phyloP scores from a whole-genome alignment of 1,140 invertebrate genomes.

The Microplitis mediator region DNA sequence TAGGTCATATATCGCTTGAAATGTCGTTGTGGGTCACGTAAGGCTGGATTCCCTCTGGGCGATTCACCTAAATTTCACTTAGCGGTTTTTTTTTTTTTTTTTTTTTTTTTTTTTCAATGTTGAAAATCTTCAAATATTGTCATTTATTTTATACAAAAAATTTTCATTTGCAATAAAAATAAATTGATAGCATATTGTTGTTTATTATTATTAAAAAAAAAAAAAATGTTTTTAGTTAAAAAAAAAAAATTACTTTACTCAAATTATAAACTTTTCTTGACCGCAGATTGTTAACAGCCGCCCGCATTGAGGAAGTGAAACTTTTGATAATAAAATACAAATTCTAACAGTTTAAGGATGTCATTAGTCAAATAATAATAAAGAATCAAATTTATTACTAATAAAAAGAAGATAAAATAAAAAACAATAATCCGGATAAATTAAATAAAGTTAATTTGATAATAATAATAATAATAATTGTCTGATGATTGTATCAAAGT shows the following conservation, averaged over 20 bases:
- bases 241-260: not conserved
- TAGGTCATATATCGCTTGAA: conserved; percentile 41
- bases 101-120: not conserved
- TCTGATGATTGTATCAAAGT: too few relatives aligned
- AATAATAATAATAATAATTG: too few relatives aligned
- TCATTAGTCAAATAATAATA: too few relatives aligned
- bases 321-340: not conserved
- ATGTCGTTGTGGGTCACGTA: conserved; percentile 28
- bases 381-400: not conserved
- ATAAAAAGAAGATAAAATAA: too few relatives aligned
- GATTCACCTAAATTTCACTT: conserved; percentile 41
- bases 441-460: too few relatives aligned
- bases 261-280: not conserved
- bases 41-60: conserved; percentile 3
- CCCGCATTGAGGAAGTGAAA: conserved; percentile 15
- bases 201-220: too few relatives aligned
- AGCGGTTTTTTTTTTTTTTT: conserved; percentile 11
- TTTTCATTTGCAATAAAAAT: not conserved
- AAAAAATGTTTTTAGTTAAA: too few relatives aligned
- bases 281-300: not conserved
- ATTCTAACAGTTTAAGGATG: not conserved
- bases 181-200: too few relatives aligned
- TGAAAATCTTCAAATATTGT: too few relatives aligned
- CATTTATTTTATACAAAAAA: too few relatives aligned
- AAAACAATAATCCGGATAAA: too few relatives aligned